phyloP scores from a whole-genome alignment of 2,797 vertebrate species.

The Adelosebastes latens region DNA sequence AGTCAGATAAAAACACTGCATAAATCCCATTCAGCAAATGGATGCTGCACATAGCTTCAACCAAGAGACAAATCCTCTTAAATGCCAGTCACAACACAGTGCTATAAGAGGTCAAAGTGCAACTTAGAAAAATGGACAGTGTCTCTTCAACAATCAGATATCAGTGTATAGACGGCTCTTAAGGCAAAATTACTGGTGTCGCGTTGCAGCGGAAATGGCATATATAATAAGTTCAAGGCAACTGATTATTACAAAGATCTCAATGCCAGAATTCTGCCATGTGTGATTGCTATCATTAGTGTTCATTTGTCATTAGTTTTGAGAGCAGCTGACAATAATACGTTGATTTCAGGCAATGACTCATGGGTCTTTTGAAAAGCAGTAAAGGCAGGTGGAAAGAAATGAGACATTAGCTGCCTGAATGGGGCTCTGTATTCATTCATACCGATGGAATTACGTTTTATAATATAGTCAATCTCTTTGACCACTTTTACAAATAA shows the following conservation, averaged over 20 bases:
- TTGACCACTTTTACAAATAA: not conserved
- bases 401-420: not conserved
- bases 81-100: constrained; percentile 2
- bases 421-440: not conserved
- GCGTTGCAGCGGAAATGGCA: not conserved
- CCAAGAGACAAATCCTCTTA: constrained; percentile 31
- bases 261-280: constrained; percentile 15
- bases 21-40: constrained; percentile 39
- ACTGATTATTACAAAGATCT: constrained; percentile 49
- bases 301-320: constrained; percentile 42
- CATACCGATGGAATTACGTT: not conserved
- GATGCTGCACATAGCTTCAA: not conserved
- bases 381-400: not conserved
- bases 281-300: constrained; percentile 63
- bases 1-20: constrained; percentile 15
- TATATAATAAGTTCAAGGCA: constrained; percentile 1
- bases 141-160: constrained; percentile 20
- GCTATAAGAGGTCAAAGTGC: constrained; percentile 5
- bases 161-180: not conserved
- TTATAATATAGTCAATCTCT: not conserved
- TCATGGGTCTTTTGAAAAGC: constrained; percentile 23
- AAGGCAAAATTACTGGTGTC: constrained; percentile 6
- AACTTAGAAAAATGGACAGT: not conserved
- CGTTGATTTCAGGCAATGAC: constrained; percentile 41
- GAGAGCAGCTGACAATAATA: constrained; percentile 60